Base-by-base conservation (phyloP, 1,140 invertebrate species). In the Brachionus angularis region DNA sequence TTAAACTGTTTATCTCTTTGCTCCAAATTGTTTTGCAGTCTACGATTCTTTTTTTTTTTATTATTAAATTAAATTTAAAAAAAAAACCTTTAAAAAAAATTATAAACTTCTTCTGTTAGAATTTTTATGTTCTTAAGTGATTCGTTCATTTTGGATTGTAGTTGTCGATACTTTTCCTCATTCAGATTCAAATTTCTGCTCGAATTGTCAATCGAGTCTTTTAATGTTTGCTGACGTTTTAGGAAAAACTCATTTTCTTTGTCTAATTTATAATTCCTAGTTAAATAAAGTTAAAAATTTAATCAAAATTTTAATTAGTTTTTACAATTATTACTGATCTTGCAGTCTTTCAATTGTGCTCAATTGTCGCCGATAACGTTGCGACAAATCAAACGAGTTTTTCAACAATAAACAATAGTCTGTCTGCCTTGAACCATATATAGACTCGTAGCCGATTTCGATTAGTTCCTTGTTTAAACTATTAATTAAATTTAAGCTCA, bases 231-330 rank as follows among this genome's bases (percentile, higher is more conserved):
- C 27, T 58, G 53, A 23, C 53, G 34, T 42, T 39, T 58, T 12
- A 58, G 34, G 25, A 58, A 58, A n/a, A 58, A 39, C 39, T 58
- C 53, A 39, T 58, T 58, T 58, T 58, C 53, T 58, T 14, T 58
- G 53, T 58, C 53, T 3, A 58, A 58, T n/a, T 39, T n/a, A 42
- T 58, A 34, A 58, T 23, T 58, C 27, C 53, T 58, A 21, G 34
- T 16, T 33, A 29, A 14, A 5, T 23, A 14, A 34, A 18, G 33
- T 0, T 18, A 16, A 33, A 55, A 14, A 23, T 55, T 8, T 21
- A 34, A 21, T 14, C 18, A 39, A 39, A 42, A 39, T 23, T 8
- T 7, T 7, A 2, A 5, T 7, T 7, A 14, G 16, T 42, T 42
- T 42, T 42, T 5, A 5, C 14, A 3, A 3, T 55, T 2, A 8